Percentiles rank a stretch among this genome's conserved stretches.
phyloP scores from a whole-genome alignment of 2,888 invertebrate genomes.

The Eudasyphora cyanicolor region DNA sequence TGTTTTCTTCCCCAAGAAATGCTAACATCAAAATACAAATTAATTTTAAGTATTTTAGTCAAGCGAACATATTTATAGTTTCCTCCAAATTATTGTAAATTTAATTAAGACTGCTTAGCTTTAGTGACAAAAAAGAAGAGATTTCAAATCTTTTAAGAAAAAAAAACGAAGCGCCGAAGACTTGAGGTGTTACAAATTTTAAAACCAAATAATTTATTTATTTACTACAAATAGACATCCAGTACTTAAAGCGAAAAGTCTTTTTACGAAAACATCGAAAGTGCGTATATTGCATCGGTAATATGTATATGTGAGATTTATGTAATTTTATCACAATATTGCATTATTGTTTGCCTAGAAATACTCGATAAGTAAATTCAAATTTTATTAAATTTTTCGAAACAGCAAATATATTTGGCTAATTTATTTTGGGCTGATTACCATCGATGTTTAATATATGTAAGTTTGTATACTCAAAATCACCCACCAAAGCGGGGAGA shows the following conservation, averaged over 20 bases:
- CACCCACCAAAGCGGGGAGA: not conserved
- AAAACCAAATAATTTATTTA: not conserved
- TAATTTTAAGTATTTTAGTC: constrained; percentile 28
- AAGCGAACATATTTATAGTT: not conserved
- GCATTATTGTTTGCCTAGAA: no score
- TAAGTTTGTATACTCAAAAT: constrained; percentile 6
- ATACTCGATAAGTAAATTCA: not conserved
- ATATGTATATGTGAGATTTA: no score
- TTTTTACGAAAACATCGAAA: no score
- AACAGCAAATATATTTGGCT: no score
- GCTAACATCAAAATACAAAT: constrained; percentile 38
- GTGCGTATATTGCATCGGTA: no score
- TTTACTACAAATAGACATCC: no score
- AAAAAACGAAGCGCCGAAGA: not conserved
- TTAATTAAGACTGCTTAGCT: constrained; percentile 69
- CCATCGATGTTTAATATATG: not conserved
- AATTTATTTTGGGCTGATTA: no score
- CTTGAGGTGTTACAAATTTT: not conserved
- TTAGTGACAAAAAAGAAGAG: constrained; percentile 22
- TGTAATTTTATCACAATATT: no score
- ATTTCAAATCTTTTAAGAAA: not conserved
- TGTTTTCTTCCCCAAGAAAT: constrained; percentile 82
- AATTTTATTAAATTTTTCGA: no score
- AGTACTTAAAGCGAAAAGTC: no score
- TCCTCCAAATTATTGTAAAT: constrained; percentile 35